These are phyloP conservation scores for Chymomyza amoena DNA, from an alignment of 2,888 invertebrate species.

Conservation along the genomic window DNA sequence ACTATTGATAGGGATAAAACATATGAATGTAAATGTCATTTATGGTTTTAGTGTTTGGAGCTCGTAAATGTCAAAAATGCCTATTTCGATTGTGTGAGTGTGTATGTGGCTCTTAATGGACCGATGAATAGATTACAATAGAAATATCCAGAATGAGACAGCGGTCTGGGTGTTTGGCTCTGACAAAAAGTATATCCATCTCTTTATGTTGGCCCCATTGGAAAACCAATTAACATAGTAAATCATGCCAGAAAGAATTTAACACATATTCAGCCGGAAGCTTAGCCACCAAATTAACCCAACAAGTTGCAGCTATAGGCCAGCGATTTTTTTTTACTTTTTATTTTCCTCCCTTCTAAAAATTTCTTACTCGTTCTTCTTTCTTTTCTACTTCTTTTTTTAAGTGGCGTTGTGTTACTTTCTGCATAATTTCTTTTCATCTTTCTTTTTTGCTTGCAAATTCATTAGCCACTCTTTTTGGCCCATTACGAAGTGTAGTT, in stretches of 20 bases:
- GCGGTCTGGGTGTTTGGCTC: not conserved
- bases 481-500: slow-evolving; percentile 2
- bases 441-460: not conserved
- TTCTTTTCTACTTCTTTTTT: not conserved
- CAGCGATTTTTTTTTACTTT: not conserved
- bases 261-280: slow-evolving; percentile 30
- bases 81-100: slow-evolving; percentile 1
- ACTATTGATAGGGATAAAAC: slow-evolving; percentile 29
- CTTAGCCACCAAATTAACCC: slow-evolving; percentile 14
- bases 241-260: slow-evolving; percentile 12
- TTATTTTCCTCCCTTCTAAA: not conserved
- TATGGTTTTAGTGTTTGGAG: slow-evolving; percentile 8
- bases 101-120: not conserved
- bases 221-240: slow-evolving; percentile 42
- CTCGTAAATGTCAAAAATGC: slow-evolving; percentile 37
- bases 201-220: not conserved
- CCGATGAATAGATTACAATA: not conserved
- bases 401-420: not conserved
- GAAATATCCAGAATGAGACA: not conserved
- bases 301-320: not conserved
- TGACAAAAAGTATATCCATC: not conserved
- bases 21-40: slow-evolving; percentile 28
- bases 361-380: not conserved
- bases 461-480: not conserved
- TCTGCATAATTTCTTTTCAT: not conserved